These are phyloP conservation scores for Strix aluco DNA, from an alignment of 2,113 vertebrate species.

Conservation along the genomic window DNA sequence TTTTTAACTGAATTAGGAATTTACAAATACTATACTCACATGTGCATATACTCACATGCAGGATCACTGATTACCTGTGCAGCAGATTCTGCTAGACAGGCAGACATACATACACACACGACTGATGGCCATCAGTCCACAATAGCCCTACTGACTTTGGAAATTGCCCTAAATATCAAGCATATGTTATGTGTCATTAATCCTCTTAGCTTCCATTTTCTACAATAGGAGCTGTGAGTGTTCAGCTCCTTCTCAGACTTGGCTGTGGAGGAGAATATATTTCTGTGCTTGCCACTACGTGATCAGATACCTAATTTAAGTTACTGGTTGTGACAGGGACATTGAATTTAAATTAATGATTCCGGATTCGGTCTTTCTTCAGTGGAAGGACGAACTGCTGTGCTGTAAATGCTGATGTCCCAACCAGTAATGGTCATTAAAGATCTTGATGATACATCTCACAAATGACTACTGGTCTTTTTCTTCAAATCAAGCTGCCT, in stretches of 20 bases:
- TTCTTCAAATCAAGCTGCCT: neutral
- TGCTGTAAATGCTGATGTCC: neutral
- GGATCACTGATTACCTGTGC: neutral
- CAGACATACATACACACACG: neutral
- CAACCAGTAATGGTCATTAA: neutral
- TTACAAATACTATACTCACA: neutral
- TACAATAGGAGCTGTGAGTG: neutral
- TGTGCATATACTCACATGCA: neutral
- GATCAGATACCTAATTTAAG: conserved; percentile 26
- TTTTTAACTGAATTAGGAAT: neutral
- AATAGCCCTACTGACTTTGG: neutral
- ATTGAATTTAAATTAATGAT: conserved; percentile 19
- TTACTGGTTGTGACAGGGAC: neutral
- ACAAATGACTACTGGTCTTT: neutral
- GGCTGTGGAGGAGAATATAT: neutral
- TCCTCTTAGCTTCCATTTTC: conserved; percentile 11
- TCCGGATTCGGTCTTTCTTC: neutral
- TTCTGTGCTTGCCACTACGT: neutral
- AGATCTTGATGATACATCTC: neutral
- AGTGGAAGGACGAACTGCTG: neutral
- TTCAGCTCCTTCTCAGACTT: neutral
- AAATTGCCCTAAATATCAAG: conserved; percentile 14
- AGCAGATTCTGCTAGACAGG: neutral
- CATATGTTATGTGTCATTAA: neutral
- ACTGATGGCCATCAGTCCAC: neutral